phyloP scores from a whole-genome alignment of 2,888 invertebrate genomes.

The Melinopterus prodromus region DNA sequence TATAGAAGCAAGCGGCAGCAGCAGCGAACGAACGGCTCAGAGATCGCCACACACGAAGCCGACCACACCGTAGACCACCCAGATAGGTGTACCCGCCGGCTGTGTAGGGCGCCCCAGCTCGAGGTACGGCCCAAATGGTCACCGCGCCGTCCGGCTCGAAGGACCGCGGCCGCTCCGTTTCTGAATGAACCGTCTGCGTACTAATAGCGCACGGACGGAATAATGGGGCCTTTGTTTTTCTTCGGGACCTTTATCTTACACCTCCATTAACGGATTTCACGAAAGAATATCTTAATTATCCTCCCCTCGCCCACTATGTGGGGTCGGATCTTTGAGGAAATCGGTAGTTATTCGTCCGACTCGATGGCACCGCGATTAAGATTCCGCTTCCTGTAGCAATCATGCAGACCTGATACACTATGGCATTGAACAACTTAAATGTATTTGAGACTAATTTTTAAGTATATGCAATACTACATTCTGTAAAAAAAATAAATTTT shows the following conservation, averaged over 20 bases:
- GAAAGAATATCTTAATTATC: background rate
- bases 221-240: constrained; percentile 4
- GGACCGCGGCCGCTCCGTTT: background rate
- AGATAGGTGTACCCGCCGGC: constrained; percentile 50
- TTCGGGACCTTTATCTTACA: background rate
- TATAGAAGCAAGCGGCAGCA: constrained; percentile 46
- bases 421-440: no score
- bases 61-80: constrained; percentile 61
- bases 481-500: no score
- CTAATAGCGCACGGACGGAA: background rate
- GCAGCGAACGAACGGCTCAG: constrained; percentile 42
- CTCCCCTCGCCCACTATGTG: background rate
- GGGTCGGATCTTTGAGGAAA: background rate
- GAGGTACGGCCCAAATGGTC: constrained; percentile 4
- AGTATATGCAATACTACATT: no score
- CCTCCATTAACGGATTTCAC: background rate
- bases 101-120: constrained; percentile 43
- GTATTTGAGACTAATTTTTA: no score
- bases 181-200: constrained; percentile 4
- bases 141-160: background rate
- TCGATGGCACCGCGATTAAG: no score
- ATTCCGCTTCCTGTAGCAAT: no score
- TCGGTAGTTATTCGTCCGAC: background rate
- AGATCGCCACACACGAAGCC: constrained; percentile 60
- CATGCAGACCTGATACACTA: no score